Base-by-base conservation (phyloP, 2,113 vertebrate genomes). In the Hystrix cristata region DNA sequence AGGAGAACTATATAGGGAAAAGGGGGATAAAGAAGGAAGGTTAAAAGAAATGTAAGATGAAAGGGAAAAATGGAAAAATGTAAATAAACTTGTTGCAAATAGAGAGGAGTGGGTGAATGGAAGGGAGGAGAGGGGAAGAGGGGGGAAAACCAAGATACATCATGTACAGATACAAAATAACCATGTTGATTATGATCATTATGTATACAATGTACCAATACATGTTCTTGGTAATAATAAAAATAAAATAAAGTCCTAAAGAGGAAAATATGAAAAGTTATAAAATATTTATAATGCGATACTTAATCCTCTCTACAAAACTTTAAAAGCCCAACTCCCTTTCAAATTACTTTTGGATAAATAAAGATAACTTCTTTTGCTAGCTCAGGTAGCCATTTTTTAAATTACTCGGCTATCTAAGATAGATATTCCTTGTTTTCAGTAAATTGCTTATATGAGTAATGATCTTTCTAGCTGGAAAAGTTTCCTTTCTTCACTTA, bases 331-430 rank as follows among this genome's bases (percentile, higher is more conserved):
- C 34, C 78, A 29, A 86, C 12, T 95, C 48, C 12, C 79, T 91
- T 88, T 82, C 48, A 67, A 64, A 84, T 79, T 72, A 81, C 60
- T 89, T 93, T 86, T 46, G 48, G 65, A 85, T 76, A 62, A 91
- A 57, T 51, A 92, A 93, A 95, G 62, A 12, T 21, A 76, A 25
- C 14, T 79, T 94, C 65, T 29, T 95, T 88, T 65, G 10, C 67
- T 29, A 86, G 13, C 29, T 93, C 71, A 53, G 65, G 31, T 7
- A 89, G 19, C 15, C n/a, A 51, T 55, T 74, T 76, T 25, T 67
- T 60, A 90, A 96, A 93, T 67, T 51, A 84, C n/a, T 27, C 53
- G 82, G 34, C 38, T 16, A 3, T 14, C 60, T 64, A 23, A 87
- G 74, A 76, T 64, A 3, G 4, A 6, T 4, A 67, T 62, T 38